Base-by-base conservation (phyloP, 2,113 vertebrate genomes). In the Pao palembangensis region DNA sequence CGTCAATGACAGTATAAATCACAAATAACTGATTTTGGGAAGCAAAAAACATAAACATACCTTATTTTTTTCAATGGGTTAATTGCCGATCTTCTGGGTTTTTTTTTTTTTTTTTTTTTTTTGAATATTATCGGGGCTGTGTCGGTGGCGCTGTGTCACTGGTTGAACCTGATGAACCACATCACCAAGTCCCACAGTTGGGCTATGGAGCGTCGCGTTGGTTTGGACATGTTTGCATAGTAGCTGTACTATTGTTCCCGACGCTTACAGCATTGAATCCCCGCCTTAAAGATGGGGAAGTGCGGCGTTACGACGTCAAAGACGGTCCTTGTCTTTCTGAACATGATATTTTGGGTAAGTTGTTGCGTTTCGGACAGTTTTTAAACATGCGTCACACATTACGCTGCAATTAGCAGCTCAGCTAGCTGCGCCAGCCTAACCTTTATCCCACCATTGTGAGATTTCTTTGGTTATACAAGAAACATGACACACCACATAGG, bases 321-420 rank as follows among this genome's bases (percentile, higher is more conserved):
- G 86, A 98, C 96, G 12, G 94, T 96, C 47, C 84, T 98, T 64
- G 94, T 98, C 47, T 98, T 98, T 61, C 91, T 98, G 46, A 98
- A 98, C 85, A 93, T 98, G 44, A 96, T 98, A 70, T 98, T 98
- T 74, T 97, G 96, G 96, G 96, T 97, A 84, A 92, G 93, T 75
- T 62, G 52, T 20, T 34, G 34, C 25, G 28, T 64, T 76, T 60
- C 1, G 34, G 17, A 17, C 20, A 1, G 44, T 63, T 61, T 71
- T 8, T 13, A 38, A 6, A 34, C 44, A 58, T 58, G 78, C 78
- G 80, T 80, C 79, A 77, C 18, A 59, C 46, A 20, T 60, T 68
- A 58, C 72, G 20, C 44, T 4, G 47, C 42, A 49, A 57, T 8
- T 50, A 67, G 71, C 72, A 50, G 67, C 59, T 64, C 47, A 5